A percentile compares a stretch with the other conserved stretches of the same genome.
phyloP scores from a whole-genome alignment of 2,113 vertebrate genomes.

The Chamaea fasciata region DNA sequence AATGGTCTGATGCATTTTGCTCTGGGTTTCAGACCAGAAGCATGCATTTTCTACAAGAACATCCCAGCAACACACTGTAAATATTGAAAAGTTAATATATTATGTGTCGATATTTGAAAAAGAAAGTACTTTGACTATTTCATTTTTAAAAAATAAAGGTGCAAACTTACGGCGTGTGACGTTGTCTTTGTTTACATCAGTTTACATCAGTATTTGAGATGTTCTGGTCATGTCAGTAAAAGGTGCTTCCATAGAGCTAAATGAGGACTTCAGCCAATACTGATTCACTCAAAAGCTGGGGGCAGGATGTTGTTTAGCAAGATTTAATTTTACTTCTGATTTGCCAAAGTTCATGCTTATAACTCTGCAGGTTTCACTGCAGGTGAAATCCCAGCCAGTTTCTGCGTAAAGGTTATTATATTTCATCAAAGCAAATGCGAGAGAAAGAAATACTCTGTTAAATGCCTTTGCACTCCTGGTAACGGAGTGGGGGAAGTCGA shows the following conservation, averaged over 20 bases:
- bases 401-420: background rate
- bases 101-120: constrained; percentile 83
- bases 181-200: background rate
- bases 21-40: constrained; percentile 81
- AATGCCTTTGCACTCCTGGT: background rate
- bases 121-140: constrained; percentile 85
- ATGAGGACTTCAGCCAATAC: background rate
- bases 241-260: background rate
- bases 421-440: background rate
- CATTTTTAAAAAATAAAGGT: constrained; percentile 86
- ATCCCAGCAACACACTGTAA: constrained; percentile 79
- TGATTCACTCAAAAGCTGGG: background rate
- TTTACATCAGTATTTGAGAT: background rate
- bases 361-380: background rate
- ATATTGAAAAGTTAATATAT: constrained; percentile 79
- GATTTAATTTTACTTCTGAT: background rate
- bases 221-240: background rate
- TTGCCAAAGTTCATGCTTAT: background rate
- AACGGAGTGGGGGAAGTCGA: background rate
- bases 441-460: background rate
- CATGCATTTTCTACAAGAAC: constrained; percentile 83
- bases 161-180: constrained; percentile 59
- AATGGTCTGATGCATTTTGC: constrained; percentile 81
- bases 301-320: background rate
- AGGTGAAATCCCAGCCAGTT: background rate